Percentiles rank a stretch among this genome's conserved stretches.
phyloP scores from a whole-genome alignment of 2,888 invertebrate genomes.

The Acholoe squamosa region DNA sequence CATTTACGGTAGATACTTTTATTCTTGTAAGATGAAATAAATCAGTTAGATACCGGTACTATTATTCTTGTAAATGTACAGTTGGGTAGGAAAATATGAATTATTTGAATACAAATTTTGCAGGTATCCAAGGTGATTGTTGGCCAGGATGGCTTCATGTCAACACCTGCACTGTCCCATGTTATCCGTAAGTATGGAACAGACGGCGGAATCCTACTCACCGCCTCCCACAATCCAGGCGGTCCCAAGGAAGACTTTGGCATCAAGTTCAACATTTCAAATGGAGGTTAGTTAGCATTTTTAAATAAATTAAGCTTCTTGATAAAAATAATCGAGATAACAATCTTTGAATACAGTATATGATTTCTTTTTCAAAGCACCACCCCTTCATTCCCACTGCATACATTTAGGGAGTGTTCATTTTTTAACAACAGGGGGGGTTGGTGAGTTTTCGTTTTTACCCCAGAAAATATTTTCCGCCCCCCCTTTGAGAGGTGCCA shows the following conservation, averaged over 20 bases:
- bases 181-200: conserved; percentile 92
- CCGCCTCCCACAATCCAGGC: conserved; percentile 99
- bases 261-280: conserved; percentile 98
- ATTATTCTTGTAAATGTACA: too few species aligned
- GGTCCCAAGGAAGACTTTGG: conserved; percentile 99
- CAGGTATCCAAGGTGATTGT: conserved; percentile 93
- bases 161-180: conserved; percentile 98
- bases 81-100: too few species aligned
- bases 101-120: not conserved
- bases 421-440: too few species aligned
- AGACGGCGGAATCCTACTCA: conserved; percentile 96
- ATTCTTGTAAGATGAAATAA: too few species aligned
- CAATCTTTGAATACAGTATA: not conserved
- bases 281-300: conserved; percentile 88
- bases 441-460: too few species aligned
- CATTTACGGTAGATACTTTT: too few species aligned
- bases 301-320: not conserved
- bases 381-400: too few species aligned
- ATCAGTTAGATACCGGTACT: too few species aligned
- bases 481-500: too few species aligned
- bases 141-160: conserved; percentile 96
- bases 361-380: too few species aligned
- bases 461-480: too few species aligned
- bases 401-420: too few species aligned
- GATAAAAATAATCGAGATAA: not conserved